Percentiles rank a stretch among this genome's conserved stretches.
Conservation (phyloP, 2,113 vertebrate genomes). For the Prunella himalayana region DNA sequence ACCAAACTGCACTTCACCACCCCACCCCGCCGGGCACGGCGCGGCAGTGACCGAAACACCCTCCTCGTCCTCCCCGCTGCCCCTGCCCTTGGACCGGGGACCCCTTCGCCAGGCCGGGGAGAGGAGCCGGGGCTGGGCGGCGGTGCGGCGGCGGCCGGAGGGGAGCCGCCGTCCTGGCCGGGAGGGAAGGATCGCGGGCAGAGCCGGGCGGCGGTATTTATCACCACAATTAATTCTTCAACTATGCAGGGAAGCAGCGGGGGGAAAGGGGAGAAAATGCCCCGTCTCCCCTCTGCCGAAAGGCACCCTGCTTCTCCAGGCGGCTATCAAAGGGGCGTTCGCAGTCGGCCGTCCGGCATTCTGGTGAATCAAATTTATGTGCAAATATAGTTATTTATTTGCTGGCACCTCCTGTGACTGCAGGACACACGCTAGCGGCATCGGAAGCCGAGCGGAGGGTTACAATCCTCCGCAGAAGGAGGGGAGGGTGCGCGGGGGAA, state of each 20-base stretch:
- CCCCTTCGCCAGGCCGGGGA: neutral
- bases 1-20: constrained; percentile 9
- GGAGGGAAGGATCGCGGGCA: neutral
- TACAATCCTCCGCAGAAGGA: neutral
- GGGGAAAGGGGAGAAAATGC: neutral
- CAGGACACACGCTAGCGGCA: neutral
- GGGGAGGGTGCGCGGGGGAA: neutral
- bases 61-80: neutral
- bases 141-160: neutral
- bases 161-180: neutral
- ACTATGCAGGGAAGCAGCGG: neutral
- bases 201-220: neutral
- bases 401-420: neutral
- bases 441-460: constrained; percentile 22
- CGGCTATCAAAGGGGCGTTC: neutral
- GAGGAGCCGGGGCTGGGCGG: neutral
- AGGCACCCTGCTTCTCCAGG: constrained; percentile 5
- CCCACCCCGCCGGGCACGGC: neutral
- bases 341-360: neutral
- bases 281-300: neutral
- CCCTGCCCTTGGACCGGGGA: constrained; percentile 19
- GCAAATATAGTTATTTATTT: constrained; percentile 32
- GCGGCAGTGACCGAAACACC: constrained; percentile 22
- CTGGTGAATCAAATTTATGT: constrained; percentile 12
- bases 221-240: constrained; percentile 1